Conservation (phyloP, 2,888 invertebrate genomes). For the Phaedon cochleariae region DNA sequence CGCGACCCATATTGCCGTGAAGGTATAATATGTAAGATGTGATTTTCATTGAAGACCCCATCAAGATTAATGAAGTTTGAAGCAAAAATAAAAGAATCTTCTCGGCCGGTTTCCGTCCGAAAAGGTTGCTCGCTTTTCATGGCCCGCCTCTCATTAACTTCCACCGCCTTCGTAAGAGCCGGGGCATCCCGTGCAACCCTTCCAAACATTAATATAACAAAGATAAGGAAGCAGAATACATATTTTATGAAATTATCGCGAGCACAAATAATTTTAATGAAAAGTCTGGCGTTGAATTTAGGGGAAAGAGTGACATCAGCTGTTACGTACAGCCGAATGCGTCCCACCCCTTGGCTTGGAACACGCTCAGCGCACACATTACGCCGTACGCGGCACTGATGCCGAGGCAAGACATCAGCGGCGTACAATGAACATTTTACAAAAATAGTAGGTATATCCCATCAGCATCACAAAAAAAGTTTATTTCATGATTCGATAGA, state of each 20-base stretch:
- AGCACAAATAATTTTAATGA: constrained; percentile 63
- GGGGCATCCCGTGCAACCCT: constrained; percentile 42
- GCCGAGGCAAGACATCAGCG: constrained; percentile 32
- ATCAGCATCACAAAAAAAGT: too few species aligned
- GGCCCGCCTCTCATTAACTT: constrained; percentile 33
- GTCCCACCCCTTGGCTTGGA: constrained; percentile 60
- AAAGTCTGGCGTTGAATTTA: constrained; percentile 58
- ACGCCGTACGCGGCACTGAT: constrained; percentile 44
- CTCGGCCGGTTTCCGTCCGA: background rate
- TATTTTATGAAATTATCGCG: constrained; percentile 62
- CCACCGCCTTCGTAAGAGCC: constrained; percentile 34
- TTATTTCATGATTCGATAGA: too few species aligned
- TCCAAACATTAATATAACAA: constrained; percentile 51
- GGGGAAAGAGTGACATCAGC: constrained; percentile 64
- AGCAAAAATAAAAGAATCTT: background rate
- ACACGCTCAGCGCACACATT: constrained; percentile 59
- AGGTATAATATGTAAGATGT: too few species aligned
- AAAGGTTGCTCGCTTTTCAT: constrained; percentile 12
- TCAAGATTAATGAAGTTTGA: background rate
- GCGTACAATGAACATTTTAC: background rate
- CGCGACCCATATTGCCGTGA: too few species aligned
- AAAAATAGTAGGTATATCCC: too few species aligned
- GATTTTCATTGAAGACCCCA: too few species aligned
- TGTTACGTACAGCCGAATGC: constrained; percentile 64
- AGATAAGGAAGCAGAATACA: constrained; percentile 59